Conservation (phyloP, 2,113 vertebrate species). For the Eurystomus gularis region DNA sequence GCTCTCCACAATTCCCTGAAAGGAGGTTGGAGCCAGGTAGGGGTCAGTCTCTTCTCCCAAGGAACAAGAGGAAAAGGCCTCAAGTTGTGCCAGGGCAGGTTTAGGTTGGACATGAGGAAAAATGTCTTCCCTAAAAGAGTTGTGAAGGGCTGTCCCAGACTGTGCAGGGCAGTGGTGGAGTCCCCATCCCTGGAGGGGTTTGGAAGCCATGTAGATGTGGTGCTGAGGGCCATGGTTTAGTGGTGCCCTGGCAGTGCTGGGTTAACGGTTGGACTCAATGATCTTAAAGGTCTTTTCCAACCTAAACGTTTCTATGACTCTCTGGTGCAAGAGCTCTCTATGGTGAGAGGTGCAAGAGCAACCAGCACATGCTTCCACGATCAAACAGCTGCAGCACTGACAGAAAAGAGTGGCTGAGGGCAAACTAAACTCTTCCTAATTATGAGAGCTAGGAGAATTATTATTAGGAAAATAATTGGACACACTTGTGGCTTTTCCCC, state of each 20-base stretch:
- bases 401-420: not conserved
- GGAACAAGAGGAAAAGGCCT: too few species aligned
- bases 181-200: not conserved
- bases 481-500: not conserved
- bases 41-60: not conserved
- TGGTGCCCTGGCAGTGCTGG: not conserved
- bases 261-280: not conserved
- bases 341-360: not conserved
- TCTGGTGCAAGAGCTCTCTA: too few species aligned
- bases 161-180: not conserved
- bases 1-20: not conserved
- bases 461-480: not conserved
- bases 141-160: not conserved
- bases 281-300: not conserved
- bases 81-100: too few species aligned
- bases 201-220: not conserved
- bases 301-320: not conserved
- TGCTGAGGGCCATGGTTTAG: not conserved
- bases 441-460: not conserved
- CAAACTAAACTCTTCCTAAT: not conserved
- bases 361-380: accelerated
- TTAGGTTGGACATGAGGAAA: too few species aligned
- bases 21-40: not conserved
- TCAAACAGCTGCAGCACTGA: accelerated
- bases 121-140: not conserved